These are phyloP conservation scores for Triplophysa bombifrons DNA, from an alignment of 2,797 vertebrate genomes.

Conservation along the genomic window DNA sequence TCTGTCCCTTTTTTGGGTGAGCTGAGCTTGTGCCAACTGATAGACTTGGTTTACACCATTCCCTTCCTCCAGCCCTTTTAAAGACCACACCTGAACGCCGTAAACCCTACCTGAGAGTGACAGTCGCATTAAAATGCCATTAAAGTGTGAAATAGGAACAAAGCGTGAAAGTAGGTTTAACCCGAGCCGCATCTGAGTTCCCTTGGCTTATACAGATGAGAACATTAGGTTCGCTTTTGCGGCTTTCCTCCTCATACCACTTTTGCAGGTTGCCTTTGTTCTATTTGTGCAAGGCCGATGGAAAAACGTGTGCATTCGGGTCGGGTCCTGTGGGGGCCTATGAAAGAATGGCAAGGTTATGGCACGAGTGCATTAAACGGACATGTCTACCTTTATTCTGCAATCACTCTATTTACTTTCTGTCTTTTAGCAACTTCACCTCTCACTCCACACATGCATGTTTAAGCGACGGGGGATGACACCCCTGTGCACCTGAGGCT, in stretches of 20 bases:
- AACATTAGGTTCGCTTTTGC: conserved; percentile 75
- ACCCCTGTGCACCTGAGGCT: conserved; percentile 7
- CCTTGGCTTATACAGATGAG: conserved; percentile 78
- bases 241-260: conserved; percentile 56
- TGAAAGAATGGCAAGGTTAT: conserved; percentile 58
- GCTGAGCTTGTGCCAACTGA: neutral
- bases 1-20: neutral
- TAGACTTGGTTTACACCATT: neutral
- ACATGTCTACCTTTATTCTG: conserved; percentile 30
- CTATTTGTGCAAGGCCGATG: conserved; percentile 38
- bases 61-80: conserved; percentile 71
- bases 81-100: conserved; percentile 75
- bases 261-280: conserved; percentile 44
- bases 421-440: conserved; percentile 29
- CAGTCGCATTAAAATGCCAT: conserved; percentile 89
- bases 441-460: conserved; percentile 22
- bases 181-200: conserved; percentile 82
- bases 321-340: conserved; percentile 59
- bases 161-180: conserved; percentile 88
- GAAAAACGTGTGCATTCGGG: conserved; percentile 14
- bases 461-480: conserved; percentile 38
- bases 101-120: conserved; percentile 79
- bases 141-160: conserved; percentile 89
- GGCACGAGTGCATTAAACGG: conserved; percentile 8
- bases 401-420: conserved; percentile 32